phyloP scores from a whole-genome alignment of 2,888 invertebrate genomes.

The Gandaritis pyraliata region DNA sequence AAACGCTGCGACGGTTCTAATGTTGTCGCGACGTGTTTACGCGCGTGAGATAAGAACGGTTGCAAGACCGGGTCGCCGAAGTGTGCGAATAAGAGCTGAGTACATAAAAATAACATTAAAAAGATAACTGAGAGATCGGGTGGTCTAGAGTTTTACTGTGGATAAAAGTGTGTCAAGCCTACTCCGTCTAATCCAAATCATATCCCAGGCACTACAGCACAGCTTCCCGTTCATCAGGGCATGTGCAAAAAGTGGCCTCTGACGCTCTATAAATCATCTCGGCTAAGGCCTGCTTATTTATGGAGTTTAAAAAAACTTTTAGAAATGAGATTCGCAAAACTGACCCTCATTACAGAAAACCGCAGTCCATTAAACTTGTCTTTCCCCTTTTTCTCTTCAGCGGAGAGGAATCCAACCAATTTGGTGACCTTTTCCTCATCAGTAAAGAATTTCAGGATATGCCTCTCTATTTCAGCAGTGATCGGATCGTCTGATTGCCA shows the following conservation, averaged over 20 bases:
- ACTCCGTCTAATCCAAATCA: too few species aligned
- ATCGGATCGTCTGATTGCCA: constrained; percentile 76
- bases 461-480: constrained; percentile 86
- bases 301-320: too few species aligned
- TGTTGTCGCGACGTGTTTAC: constrained; percentile 86
- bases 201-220: too few species aligned
- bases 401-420: constrained; percentile 88
- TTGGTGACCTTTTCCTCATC: constrained; percentile 87
- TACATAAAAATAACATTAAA: neutral
- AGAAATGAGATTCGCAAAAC: too few species aligned
- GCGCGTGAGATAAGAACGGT: constrained; percentile 86
- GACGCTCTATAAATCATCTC: too few species aligned
- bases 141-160: too few species aligned
- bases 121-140: too few species aligned
- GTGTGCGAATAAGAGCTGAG: constrained; percentile 88
- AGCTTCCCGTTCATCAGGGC: too few species aligned
- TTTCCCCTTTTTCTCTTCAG: constrained; percentile 94
- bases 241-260: too few species aligned
- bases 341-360: constrained; percentile 90
- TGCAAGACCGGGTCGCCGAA: constrained; percentile 88
- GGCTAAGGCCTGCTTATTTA: too few species aligned
- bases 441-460: constrained; percentile 87
- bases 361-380: constrained; percentile 90
- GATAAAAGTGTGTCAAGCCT: too few species aligned
- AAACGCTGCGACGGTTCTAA: constrained; percentile 92